Evolutionary conservation across 2,888 invertebrate genomes (phyloP), one percentile per base, ranked within the genome.

Genomic region (Cerastis leucographa): DNA sequence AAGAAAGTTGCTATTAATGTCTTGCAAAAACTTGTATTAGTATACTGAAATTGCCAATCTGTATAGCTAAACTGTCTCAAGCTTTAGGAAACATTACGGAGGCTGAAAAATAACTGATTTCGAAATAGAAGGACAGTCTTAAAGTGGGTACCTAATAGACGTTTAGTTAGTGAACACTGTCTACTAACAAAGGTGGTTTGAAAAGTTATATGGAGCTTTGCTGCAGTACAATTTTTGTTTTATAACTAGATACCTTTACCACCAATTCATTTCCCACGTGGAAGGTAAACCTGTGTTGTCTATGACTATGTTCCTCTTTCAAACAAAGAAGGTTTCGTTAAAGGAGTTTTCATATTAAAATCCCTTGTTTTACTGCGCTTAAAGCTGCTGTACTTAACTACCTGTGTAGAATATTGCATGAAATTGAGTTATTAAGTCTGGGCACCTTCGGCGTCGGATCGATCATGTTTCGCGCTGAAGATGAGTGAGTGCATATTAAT

Each of bases 381-480:
- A 46, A 62, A 67, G 54, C 35, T 74, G 46, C 12, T 25, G 22
- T 65, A 25, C 1, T 35, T 2, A 35, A 35, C 5, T 17, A n/a
- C 12, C 14, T 56, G 59, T n/a, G 42, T 44, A 56, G 54, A 70
- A 73, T 72, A 81, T 85, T 64, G 76, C 49, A 68, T 73, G 46
- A 68, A 76, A 81, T 83, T 73, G 17, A 81, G 54, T 81, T 67
- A 61, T 76, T 76, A 59, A 71, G 64, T 59, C 59, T 65, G 46
- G 35, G 35, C 42, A 64, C 65, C 71, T 71, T 61, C 62, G 46
- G 59, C 44, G 59, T 59, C 29, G 51, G 62, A 73, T 83, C 81
- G 83, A 83, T 81, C 66, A 56, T 78, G 78, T 76, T 85, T 75
- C 67, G 70, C 77, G 74, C 81, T 85, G 25, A 64, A 59, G 85